phyloP scores from a whole-genome alignment of 2,888 invertebrate genomes.

The Unio delphinus region DNA sequence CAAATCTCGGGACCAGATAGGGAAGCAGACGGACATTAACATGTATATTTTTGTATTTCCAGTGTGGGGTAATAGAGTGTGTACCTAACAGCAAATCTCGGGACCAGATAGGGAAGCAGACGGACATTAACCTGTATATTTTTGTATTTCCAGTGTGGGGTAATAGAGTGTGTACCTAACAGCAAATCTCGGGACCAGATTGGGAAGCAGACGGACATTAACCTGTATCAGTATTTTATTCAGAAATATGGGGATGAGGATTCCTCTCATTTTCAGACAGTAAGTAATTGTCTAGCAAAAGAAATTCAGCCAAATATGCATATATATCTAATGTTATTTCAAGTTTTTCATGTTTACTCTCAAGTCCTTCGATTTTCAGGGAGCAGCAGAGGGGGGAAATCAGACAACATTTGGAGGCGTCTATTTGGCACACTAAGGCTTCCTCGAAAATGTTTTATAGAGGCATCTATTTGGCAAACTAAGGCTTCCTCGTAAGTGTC shows the following conservation, averaged over 20 bases:
- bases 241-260: constrained; percentile 91
- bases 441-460: no score
- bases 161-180: constrained; percentile 99
- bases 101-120: constrained; percentile 97
- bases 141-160: constrained; percentile 83
- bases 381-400: no score
- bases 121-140: constrained; percentile 88
- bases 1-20: no score
- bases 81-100: constrained; percentile 99
- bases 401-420: no score
- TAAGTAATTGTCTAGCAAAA: constrained; percentile 36
- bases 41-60: constrained; percentile 25
- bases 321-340: no score
- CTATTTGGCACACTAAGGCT: no score
- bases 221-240: constrained; percentile 90
- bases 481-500: no score
- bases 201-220: constrained; percentile 94
- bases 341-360: no score
- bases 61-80: constrained; percentile 99
- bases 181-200: constrained; percentile 98
- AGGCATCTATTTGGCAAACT: no score
- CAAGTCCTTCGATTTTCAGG: no score
- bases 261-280: constrained; percentile 86
- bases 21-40: no score
- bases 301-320: no score